A percentile compares a stretch with the other conserved stretches of the same genome.
These are phyloP conservation scores for Alsophila aescularia DNA, from an alignment of 2,888 invertebrate species.

Conservation along the genomic window DNA sequence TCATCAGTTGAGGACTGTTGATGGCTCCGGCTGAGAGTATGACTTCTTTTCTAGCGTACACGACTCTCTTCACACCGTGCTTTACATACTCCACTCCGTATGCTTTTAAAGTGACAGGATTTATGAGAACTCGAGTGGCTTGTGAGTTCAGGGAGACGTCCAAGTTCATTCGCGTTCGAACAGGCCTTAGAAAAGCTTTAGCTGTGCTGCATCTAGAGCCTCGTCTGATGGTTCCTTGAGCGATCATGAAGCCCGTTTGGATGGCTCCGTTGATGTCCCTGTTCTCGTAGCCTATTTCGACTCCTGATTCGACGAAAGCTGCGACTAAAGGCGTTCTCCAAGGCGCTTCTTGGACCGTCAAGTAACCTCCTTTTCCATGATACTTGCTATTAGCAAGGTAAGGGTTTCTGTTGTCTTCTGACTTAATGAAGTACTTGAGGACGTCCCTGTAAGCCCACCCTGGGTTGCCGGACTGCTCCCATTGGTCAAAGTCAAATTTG, in stretches of 20 bases:
- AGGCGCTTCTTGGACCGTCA: constrained; percentile 93
- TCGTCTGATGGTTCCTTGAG: constrained; percentile 91
- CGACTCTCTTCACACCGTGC: constrained; percentile 88
- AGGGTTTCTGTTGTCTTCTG: constrained; percentile 94
- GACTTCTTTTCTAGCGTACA: constrained; percentile 91
- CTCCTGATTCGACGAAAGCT: constrained; percentile 92
- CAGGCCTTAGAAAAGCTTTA: constrained; percentile 93
- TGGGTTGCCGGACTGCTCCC: constrained; percentile 93
- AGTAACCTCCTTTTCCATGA: constrained; percentile 89
- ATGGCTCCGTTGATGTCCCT: constrained; percentile 92
- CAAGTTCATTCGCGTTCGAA: constrained; percentile 89
- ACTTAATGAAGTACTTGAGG: constrained; percentile 94
- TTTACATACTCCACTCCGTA: constrained; percentile 92
- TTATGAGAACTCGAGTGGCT: constrained; percentile 90
- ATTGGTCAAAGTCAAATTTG: constrained; percentile 93
- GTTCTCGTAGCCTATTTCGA: constrained; percentile 92
- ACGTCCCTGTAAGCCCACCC: constrained; percentile 95
- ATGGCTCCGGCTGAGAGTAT: constrained; percentile 96
- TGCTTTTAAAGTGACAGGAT: constrained; percentile 89
- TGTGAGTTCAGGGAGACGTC: constrained; percentile 92
- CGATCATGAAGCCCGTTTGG: constrained; percentile 92
- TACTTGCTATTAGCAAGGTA: constrained; percentile 89
- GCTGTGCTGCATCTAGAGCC: constrained; percentile 94
- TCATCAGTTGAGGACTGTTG: constrained; percentile 95
- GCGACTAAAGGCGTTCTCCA: constrained; percentile 93